Conservation (phyloP, 2,888 invertebrate species). For the Sarcophaga rosellei region DNA sequence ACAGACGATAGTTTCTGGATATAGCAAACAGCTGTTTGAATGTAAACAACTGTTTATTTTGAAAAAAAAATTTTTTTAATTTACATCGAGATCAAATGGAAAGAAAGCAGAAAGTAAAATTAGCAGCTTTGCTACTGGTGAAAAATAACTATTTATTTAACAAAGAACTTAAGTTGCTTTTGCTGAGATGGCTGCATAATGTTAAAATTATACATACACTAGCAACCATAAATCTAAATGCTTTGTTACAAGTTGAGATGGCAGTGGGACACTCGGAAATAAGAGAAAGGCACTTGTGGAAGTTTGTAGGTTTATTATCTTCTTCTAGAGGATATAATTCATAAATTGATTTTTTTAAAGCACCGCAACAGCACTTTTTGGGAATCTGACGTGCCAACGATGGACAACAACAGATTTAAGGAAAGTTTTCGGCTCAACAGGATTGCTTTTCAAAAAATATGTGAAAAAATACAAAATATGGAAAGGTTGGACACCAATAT, state of each 20-base stretch:
- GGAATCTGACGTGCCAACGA: not conserved
- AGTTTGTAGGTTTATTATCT: conserved; percentile 32
- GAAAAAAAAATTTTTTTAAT: no score
- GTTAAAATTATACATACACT: no score
- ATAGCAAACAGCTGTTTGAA: no score
- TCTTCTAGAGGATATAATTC: not conserved
- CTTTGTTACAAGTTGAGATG: conserved; percentile 17
- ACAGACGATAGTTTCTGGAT: no score
- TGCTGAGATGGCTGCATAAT: no score
- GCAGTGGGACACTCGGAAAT: conserved; percentile 14
- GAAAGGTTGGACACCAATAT: not conserved
- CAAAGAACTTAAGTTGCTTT: no score
- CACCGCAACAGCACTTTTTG: conserved; percentile 30
- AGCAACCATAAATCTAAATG: not conserved
- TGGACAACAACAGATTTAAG: conserved; percentile 21
- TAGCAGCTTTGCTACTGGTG: no score
- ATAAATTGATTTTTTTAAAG: conserved; percentile 4
- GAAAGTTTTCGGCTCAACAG: conserved; percentile 50
- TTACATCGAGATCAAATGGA: no score
- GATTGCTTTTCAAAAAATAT: no score
- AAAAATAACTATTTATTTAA: no score
- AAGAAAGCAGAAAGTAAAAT: no score
- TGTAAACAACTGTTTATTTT: no score
- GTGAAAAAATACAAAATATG: conserved; percentile 31
- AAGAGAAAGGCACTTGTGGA: conserved; percentile 35